Evolutionary conservation across 2,113 vertebrate genomes (phyloP), one percentile per base, ranked within the genome.

Genomic region (Verasper variegatus): DNA sequence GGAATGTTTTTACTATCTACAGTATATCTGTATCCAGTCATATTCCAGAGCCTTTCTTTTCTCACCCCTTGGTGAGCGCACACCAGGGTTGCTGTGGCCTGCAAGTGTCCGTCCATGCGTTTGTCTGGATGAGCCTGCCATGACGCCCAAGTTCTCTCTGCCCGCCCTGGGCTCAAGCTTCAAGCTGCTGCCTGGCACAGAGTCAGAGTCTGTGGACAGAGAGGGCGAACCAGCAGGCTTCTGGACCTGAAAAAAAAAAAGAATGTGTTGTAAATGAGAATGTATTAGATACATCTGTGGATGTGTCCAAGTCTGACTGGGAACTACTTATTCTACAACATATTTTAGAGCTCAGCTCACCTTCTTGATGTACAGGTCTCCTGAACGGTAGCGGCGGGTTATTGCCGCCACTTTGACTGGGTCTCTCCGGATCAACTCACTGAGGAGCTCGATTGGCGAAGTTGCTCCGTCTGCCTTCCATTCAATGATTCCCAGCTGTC

Each of bases 401-500:
- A 97, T 95, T 18, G 96, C 95, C 0, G 95, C 94, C 56, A 95
- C 94, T 76, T 96, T 97, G 37, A 90, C 93, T 0, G 97, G 97
- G 7, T 97, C 95, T 63, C 91, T 96, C 9, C 94, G 95, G 92
- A 99, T 98, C 95, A 97, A 94, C 49, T 96, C 95, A 5, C 94
- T 95, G 24, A 99, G 95, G 0, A 96, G 95, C 80, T 97, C 96
- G 0, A 99, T 99, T 0, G 97, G 97, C 0, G 97, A 98, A 0
- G 94, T 97, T 0, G 96, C 94, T 5, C 96, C 96, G 0, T 97
- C 97, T 0, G 95, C 92, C 40, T 95, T 96, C 97, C 97, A 98
- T 14, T 98, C 96, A 0, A 95, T 94, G 84, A 97, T 95, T 0
- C 97, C 97, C 24, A 96, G 96, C 78, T 99, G 97, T 2, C 97